Base-by-base conservation (phyloP, 2,888 invertebrate genomes). In the Apocheima hispidaria region DNA sequence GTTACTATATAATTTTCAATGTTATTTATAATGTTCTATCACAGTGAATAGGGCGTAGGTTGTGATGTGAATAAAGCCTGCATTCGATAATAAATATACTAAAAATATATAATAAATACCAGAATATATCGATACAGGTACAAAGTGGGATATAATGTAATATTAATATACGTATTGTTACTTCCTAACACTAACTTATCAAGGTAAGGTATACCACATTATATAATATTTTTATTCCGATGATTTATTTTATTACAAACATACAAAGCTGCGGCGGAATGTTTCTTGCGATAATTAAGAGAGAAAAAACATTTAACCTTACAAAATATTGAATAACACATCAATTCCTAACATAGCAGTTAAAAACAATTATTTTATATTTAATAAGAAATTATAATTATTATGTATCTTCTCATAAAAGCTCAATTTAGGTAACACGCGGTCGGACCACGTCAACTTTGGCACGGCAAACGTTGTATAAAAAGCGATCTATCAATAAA, bases 41-140 rank as follows among this genome's bases (percentile, higher is more conserved):
- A 87, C 88, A 88, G 87, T 87, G 88, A 88, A 88, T 81, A 81
- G 76, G 82, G 75, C 72, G 74, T 78, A 79, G 71, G 73, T 33
- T n/a, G n/a, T n/a, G 26, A 7, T 53, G 43, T 46, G 46, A 63
- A 44, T 30, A 50, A 56, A 55, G 35, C 16, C 28, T 48, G 48
- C 16, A 48, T 36, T 54, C 14, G 35, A 35, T 26, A 51, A 50
- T 36, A 51, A 61, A 55, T 16, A 30, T 44, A 51, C 40, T 51
- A 35, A 35, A 36, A 16, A 33, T 41, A 41, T 28, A 3, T 26
- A 38, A 53, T 56, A 44, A 18, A 48, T 36, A 41, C 46, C 51
- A 35, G 38, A 56, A 40, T 46, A 18, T 38, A 38, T 36, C 10
- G 26, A 48, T 23, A 56, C 61, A 61, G 51, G 55, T 48, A 54